A percentile compares a stretch with the other conserved stretches of the same genome.
Conservation (phyloP, 1,140 invertebrate genomes). For the Lethocerus indicus region DNA sequence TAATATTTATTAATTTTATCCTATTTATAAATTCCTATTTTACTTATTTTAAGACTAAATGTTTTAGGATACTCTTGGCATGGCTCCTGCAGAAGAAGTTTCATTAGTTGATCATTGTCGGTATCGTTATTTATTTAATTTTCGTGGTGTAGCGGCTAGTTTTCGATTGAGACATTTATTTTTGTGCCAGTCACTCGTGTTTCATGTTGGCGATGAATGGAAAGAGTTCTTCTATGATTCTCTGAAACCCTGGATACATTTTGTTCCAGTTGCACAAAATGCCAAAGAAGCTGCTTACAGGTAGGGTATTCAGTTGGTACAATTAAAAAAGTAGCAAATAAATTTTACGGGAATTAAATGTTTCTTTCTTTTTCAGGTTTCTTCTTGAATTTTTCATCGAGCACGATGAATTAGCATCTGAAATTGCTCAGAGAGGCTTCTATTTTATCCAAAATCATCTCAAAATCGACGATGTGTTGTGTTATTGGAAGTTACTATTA, state of each 20-base stretch:
- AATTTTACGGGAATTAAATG: no score
- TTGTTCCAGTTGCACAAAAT: slow-evolving; percentile 67
- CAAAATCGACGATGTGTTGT: no score
- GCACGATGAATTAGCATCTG: no score
- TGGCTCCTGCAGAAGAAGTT: slow-evolving; percentile 67
- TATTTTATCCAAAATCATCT: no score
- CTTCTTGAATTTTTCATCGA: no score
- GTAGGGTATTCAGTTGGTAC: no score
- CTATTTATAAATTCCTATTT: neutral
- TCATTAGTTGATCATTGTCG: slow-evolving; percentile 82
- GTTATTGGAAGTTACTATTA: no score
- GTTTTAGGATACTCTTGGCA: slow-evolving; percentile 66
- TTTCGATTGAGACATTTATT: slow-evolving; percentile 95
- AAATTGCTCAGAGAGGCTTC: no score
- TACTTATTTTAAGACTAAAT: neutral
- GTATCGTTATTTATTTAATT: slow-evolving; percentile 93
- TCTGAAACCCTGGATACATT: slow-evolving; percentile 91
- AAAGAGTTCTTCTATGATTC: slow-evolving; percentile 87
- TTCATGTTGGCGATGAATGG: slow-evolving; percentile 92
- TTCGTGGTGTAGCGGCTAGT: slow-evolving; percentile 88
- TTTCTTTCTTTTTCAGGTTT: no score
- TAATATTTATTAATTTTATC: neutral
- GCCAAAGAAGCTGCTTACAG: slow-evolving; percentile 30
- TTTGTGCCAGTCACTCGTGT: slow-evolving; percentile 83
- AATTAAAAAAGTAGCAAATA: no score